A percentile compares a stretch with the other conserved stretches of the same genome.
Conservation (phyloP, 2,797 vertebrate species). For the Kryptopterus vitreolus region DNA sequence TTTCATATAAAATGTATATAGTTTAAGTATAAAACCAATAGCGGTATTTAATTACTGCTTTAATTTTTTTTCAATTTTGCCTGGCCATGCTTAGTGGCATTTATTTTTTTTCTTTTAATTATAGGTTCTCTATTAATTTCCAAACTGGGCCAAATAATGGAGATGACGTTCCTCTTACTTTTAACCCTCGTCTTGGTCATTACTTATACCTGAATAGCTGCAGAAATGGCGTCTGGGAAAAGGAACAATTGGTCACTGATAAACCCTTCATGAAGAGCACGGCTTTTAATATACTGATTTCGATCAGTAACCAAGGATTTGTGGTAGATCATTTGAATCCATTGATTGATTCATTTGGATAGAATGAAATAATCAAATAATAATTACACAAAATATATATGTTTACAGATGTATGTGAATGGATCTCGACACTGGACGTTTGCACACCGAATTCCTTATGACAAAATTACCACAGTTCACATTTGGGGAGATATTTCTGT, state of each 20-base stretch:
- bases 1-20: not conserved
- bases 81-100: not conserved
- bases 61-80: not conserved
- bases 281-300: conserved; percentile 19
- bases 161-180: conserved; percentile 12
- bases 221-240: not conserved
- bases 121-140: conserved; percentile 36
- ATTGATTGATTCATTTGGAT: not conserved
- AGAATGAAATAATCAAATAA: not conserved
- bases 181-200: not conserved
- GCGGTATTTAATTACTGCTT: not conserved
- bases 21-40: not conserved
- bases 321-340: not conserved
- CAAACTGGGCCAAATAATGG: not conserved
- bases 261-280: conserved; percentile 22
- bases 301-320: not conserved
- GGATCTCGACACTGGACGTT: conserved; percentile 1
- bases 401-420: conserved; percentile 27
- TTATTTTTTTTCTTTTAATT: not conserved
- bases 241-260: not conserved
- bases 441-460: conserved; percentile 25
- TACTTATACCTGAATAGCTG: conserved; percentile 23
- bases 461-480: not conserved
- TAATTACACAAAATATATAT: not conserved
- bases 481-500: conserved; percentile 9